These are phyloP conservation scores for Acrocephalus scirpaceus DNA, from an alignment of 2,797 vertebrate genomes.

Conservation along the genomic window DNA sequence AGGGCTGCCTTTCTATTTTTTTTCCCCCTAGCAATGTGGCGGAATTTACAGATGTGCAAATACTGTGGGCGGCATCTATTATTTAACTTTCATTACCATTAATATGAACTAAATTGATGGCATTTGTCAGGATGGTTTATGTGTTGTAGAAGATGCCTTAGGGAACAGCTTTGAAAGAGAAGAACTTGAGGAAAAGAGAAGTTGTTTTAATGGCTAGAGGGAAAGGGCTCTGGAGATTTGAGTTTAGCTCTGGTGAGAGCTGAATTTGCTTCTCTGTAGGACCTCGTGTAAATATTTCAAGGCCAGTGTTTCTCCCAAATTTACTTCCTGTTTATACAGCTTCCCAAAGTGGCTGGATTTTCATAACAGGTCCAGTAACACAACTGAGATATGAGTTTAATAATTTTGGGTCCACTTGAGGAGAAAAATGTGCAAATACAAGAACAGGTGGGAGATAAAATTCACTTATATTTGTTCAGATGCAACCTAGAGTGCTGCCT, in stretches of 20 bases:
- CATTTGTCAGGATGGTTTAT: conserved; percentile 34
- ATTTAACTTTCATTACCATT: conserved; percentile 41
- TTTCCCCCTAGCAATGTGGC: background rate
- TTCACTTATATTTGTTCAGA: background rate
- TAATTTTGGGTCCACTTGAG: background rate
- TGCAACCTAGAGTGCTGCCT: background rate
- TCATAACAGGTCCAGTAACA: background rate
- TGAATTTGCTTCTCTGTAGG: background rate
- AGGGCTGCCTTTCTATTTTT: background rate
- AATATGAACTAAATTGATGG: conserved; percentile 49
- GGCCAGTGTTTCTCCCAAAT: background rate
- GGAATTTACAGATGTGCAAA: background rate
- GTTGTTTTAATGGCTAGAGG: background rate
- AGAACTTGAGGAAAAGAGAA: background rate
- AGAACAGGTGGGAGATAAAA: background rate
- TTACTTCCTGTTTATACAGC: background rate
- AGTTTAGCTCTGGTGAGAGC: background rate
- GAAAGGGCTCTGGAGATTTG: background rate
- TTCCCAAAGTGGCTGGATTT: background rate
- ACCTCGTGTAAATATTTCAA: background rate
- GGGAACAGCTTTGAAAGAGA: background rate
- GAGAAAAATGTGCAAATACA: background rate
- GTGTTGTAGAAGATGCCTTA: background rate
- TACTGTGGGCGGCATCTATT: conserved; percentile 20
- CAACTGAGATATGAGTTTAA: background rate